These are phyloP conservation scores for Drosophila elegans DNA, from an alignment of 1,140 invertebrate species.

Conservation along the genomic window DNA sequence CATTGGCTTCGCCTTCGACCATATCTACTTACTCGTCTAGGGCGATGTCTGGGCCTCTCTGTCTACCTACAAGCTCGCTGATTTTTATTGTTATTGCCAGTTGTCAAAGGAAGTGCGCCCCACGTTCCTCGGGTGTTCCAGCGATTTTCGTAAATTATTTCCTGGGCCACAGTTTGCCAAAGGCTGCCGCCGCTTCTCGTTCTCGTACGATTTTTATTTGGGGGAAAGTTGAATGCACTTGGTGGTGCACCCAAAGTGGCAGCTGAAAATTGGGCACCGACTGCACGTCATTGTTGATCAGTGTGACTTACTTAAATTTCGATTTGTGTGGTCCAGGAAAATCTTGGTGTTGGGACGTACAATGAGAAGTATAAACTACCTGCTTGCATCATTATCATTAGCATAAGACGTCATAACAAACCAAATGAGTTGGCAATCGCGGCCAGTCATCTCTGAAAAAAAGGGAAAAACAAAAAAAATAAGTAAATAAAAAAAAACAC, in stretches of 20 bases:
- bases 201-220: background rate
- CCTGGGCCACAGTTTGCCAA: slow-evolving; percentile 49
- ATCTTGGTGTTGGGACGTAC: slow-evolving; percentile 21
- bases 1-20: slow-evolving; percentile 18
- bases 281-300: slow-evolving; percentile 8
- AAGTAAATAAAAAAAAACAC: slow-evolving; percentile 17
- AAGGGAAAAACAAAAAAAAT: slow-evolving; percentile 16
- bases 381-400: slow-evolving; percentile 76
- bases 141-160: slow-evolving; percentile 77
- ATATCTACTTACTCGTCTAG: slow-evolving; percentile 23
- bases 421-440: slow-evolving; percentile 67
- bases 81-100: slow-evolving; percentile 83
- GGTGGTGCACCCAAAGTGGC: slow-evolving; percentile 22
- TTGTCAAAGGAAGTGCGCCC: slow-evolving; percentile 78
- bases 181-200: slow-evolving; percentile 8
- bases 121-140: slow-evolving; percentile 31
- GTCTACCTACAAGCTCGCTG: slow-evolving; percentile 74
- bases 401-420: slow-evolving; percentile 72
- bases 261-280: slow-evolving; percentile 24
- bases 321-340: slow-evolving; percentile 50
- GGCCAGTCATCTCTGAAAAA: slow-evolving; percentile 55
- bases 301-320: slow-evolving; percentile 5
- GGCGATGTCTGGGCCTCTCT: slow-evolving; percentile 27
- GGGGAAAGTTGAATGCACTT: slow-evolving; percentile 35
- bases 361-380: background rate